These are phyloP conservation scores for Campylomormyrus tamandua DNA, from an alignment of 2,113 vertebrate genomes.

Conservation along the genomic window DNA sequence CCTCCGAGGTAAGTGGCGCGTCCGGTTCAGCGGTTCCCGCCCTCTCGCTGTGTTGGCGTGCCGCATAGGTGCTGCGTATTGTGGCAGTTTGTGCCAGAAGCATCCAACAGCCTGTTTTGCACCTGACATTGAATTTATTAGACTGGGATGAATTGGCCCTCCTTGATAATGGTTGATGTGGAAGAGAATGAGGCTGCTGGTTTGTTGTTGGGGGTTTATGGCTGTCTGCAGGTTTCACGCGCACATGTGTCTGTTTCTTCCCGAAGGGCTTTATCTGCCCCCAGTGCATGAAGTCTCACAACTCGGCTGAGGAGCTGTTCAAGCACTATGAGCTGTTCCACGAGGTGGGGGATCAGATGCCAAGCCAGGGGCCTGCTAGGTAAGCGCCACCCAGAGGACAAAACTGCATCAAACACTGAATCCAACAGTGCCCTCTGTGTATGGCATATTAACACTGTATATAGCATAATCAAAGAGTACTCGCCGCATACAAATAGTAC, in stretches of 20 bases:
- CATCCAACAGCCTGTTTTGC: neutral
- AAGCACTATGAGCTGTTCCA: conserved; percentile 95
- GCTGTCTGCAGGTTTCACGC: neutral
- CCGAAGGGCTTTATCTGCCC: conserved; percentile 98
- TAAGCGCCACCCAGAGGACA: conserved; percentile 35
- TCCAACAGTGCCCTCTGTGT: neutral
- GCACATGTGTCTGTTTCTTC: neutral
- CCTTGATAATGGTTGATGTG: neutral
- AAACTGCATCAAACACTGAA: neutral
- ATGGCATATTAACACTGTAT: neutral
- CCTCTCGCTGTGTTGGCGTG: neutral
- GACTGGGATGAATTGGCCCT: neutral
- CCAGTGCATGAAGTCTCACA: conserved; percentile 97
- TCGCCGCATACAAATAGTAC: neutral
- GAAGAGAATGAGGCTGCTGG: neutral
- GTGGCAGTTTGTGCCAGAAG: neutral
- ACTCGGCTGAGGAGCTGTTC: conserved; percentile 93
- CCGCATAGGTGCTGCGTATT: neutral
- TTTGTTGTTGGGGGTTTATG: neutral
- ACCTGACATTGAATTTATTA: neutral
- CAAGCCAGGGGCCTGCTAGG: conserved; percentile 72
- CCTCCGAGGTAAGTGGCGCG: conserved; percentile 76
- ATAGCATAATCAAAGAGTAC: neutral
- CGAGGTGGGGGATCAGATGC: conserved; percentile 75
- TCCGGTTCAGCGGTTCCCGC: neutral